Base-by-base conservation (phyloP, 2,797 vertebrate genomes). In the Streptopelia turtur region DNA sequence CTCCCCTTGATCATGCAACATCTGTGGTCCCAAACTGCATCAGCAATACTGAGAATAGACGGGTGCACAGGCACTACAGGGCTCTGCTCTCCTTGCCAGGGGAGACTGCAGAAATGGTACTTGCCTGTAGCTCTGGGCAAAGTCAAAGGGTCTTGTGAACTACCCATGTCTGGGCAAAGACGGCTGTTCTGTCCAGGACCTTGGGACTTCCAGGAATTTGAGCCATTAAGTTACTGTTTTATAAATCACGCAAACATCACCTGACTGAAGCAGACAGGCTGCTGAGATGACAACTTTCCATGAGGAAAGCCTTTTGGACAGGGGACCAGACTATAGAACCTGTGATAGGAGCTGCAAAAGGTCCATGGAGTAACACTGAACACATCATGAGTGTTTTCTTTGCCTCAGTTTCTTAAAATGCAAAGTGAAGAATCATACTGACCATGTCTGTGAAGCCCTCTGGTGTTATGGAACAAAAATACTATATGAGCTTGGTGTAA, bases 261-360 rank as follows among this genome's bases (percentile, higher is more conserved):
- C 33, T 55, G 69, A n/a, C 25, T 53, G 69, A 87, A 93, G 70
- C 45, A 78, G 50, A 78, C 31, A 56, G 37, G 16, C 39, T 78
- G 28, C 60, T 16, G 50, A 78, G 72, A 49, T 7, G 11, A 33
- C 24, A 45, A 22, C 39, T 49, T 53, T 28, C 50, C 23, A 24
- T 20, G n/a, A 80, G 37, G 37, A 93, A 83, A 96, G 70, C 39
- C 25, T 83, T 83, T 83, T 45, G 57, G 31, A 75, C 16, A 70
- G n/a, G 31, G 60, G 24, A 56, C 31, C 1, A 5, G 68, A 20
- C 41, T 37, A 59, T 14, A 33, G 33, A 66, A 60, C 5, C 41
- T 13, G 20, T 55, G 50, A 53, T 10, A 86, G 6, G 8, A 50
- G 33, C 14, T 69, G 41, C 30, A 33, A 74, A 74, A 87, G 69